Conservation (phyloP, 2,888 invertebrate genomes). For the Girardia tigrina region DNA sequence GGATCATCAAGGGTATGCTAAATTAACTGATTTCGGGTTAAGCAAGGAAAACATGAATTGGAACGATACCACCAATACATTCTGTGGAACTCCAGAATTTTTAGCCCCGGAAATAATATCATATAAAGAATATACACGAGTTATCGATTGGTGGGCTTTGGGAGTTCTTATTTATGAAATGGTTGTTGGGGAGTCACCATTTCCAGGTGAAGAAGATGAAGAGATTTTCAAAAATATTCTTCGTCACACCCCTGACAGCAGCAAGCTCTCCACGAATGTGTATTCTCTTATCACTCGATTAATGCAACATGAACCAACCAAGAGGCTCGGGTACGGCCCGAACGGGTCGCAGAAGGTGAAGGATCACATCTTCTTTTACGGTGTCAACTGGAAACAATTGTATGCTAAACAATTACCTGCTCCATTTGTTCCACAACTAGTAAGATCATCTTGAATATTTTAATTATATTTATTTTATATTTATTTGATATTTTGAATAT, state of each 20-base stretch:
- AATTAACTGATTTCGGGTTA: constrained; percentile 58
- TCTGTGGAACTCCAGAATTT: constrained; percentile 65
- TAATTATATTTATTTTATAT: too few species aligned
- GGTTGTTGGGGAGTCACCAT: constrained; percentile 48
- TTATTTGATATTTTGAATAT: too few species aligned
- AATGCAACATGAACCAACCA: background rate
- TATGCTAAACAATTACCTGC: too few species aligned
- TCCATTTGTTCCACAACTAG: too few species aligned
- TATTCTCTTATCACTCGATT: constrained; percentile 57
- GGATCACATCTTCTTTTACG: too few species aligned
- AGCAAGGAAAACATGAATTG: constrained; percentile 61
- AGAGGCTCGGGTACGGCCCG: too few species aligned
- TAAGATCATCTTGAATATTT: too few species aligned
- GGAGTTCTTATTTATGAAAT: background rate
- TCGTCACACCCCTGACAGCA: constrained; percentile 93
- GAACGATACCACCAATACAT: constrained; percentile 83
- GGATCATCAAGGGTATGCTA: constrained; percentile 89
- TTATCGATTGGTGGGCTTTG: constrained; percentile 67
- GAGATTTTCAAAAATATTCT: constrained; percentile 99
- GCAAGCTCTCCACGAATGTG: constrained; percentile 80
- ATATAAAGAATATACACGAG: constrained; percentile 82
- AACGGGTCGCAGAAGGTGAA: too few species aligned
- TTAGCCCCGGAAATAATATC: constrained; percentile 87
- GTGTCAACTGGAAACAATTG: too few species aligned
- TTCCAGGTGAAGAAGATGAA: constrained; percentile 97